Evolutionary conservation across 2,888 invertebrate genomes (phyloP).

Genomic region (Andrena haemorrhoa): DNA sequence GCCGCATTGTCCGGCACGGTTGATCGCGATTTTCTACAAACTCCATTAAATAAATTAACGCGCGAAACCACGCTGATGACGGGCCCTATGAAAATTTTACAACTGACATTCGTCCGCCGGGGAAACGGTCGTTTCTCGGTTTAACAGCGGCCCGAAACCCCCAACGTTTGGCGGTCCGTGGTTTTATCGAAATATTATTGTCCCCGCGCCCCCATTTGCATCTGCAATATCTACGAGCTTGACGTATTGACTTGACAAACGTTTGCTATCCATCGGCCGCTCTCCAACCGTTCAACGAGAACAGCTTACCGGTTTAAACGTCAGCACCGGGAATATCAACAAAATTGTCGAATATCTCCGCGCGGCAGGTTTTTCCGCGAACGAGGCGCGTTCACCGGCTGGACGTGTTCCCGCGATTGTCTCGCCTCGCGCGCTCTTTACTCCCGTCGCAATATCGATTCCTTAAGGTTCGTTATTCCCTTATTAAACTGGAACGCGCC

Average conservation of each 20-base stretch:
- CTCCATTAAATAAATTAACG: neutral
- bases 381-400: neutral
- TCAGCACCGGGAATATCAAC: neutral
- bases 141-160: conserved; percentile 10
- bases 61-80: neutral
- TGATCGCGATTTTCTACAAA: conserved; percentile 15
- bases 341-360: neutral
- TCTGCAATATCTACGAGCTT: conserved; percentile 15
- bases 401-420: neutral
- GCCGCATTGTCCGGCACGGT: neutral
- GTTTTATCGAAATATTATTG: conserved; percentile 19
- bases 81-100: conserved; percentile 1
- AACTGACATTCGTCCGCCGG: conserved; percentile 1
- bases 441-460: neutral
- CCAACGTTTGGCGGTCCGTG: neutral
- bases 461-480: too few relatives aligned
- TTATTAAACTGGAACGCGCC: too few relatives aligned
- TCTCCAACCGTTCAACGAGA: conserved; percentile 10
- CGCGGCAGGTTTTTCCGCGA: neutral
- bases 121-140: conserved; percentile 7
- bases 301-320: conserved; percentile 18
- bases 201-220: neutral
- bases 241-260: conserved; percentile 24
- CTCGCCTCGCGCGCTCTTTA: neutral
- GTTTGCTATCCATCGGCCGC: conserved; percentile 19